Conservation (phyloP, 2,797 vertebrate genomes). For the Chromobotia macracanthus region DNA sequence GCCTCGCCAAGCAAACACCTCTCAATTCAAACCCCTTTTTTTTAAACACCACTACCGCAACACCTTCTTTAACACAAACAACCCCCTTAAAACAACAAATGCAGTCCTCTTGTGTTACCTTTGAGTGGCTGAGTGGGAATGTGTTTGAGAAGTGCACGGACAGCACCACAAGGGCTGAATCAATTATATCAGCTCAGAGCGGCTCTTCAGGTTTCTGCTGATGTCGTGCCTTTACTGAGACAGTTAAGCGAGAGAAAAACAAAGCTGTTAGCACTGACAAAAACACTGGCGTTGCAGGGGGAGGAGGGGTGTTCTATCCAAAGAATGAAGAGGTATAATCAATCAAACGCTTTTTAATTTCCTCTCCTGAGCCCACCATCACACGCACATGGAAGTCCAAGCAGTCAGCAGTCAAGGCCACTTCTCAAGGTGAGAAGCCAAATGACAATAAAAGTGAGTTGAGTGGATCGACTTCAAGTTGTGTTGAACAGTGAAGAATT, state of each 20-base stretch:
- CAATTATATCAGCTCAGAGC: slow-evolving; percentile 46
- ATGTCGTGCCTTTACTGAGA: slow-evolving; percentile 50
- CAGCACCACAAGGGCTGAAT: slow-evolving; percentile 43
- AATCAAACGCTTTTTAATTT: slow-evolving; percentile 37
- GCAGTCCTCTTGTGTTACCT: slow-evolving; percentile 31
- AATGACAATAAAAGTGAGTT: slow-evolving; percentile 2
- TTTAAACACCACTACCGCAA: slow-evolving; percentile 12
- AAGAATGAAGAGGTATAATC: slow-evolving; percentile 20
- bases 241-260: slow-evolving; percentile 40
- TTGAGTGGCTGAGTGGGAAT: background rate
- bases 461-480: slow-evolving; percentile 4
- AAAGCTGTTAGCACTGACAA: slow-evolving; percentile 19
- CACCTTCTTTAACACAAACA: slow-evolving; percentile 23
- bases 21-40: slow-evolving; percentile 9
- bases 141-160: slow-evolving; percentile 37
- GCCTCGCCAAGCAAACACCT: slow-evolving; percentile 32
- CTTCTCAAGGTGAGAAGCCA: slow-evolving; percentile 35
- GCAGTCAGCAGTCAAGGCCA: slow-evolving; percentile 39
- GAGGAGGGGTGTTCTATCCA: slow-evolving; percentile 11
- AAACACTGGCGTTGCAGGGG: slow-evolving; percentile 4
- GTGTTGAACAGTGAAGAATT: background rate
- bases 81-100: slow-evolving; percentile 40
- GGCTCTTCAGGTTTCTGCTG: slow-evolving; percentile 47
- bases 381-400: background rate
- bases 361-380: background rate